These are phyloP conservation scores for Ypsolopha sequella DNA, from an alignment of 2,888 invertebrate genomes.

Conservation along the genomic window DNA sequence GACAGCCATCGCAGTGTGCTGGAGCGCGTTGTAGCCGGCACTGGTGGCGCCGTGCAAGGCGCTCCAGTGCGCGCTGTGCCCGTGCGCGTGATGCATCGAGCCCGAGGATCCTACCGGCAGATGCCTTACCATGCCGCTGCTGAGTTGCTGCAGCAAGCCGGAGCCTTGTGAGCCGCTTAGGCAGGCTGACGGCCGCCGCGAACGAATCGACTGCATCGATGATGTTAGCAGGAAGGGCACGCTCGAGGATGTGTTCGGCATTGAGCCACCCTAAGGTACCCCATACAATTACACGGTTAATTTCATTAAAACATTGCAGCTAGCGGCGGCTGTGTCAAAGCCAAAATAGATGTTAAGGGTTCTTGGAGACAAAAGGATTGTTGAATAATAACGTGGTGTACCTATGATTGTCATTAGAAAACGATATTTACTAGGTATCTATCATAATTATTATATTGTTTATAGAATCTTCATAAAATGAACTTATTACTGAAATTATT, in stretches of 20 bases:
- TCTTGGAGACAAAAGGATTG: too few relatives aligned
- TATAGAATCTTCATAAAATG: too few relatives aligned
- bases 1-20: conserved; percentile 71
- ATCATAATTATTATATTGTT: too few relatives aligned
- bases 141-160: conserved; percentile 87
- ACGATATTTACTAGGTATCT: too few relatives aligned
- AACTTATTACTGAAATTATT: too few relatives aligned
- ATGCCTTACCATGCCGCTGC: conserved; percentile 95
- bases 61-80: conserved; percentile 58
- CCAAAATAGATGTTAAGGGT: too few relatives aligned
- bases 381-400: too few relatives aligned
- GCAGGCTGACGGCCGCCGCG: conserved; percentile 77
- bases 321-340: too few relatives aligned
- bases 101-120: conserved; percentile 76
- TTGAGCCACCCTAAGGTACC: conserved; percentile 80
- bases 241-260: conserved; percentile 92
- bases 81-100: conserved; percentile 63
- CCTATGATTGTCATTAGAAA: too few relatives aligned
- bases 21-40: conserved; percentile 65
- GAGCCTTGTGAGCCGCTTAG: conserved; percentile 79
- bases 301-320: too few relatives aligned
- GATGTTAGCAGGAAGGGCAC: conserved; percentile 86
- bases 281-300: too few relatives aligned
- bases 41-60: conserved; percentile 61
- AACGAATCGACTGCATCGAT: conserved; percentile 72